Conservation (phyloP, 2,113 vertebrate genomes). For the Aphyosemion australe region DNA sequence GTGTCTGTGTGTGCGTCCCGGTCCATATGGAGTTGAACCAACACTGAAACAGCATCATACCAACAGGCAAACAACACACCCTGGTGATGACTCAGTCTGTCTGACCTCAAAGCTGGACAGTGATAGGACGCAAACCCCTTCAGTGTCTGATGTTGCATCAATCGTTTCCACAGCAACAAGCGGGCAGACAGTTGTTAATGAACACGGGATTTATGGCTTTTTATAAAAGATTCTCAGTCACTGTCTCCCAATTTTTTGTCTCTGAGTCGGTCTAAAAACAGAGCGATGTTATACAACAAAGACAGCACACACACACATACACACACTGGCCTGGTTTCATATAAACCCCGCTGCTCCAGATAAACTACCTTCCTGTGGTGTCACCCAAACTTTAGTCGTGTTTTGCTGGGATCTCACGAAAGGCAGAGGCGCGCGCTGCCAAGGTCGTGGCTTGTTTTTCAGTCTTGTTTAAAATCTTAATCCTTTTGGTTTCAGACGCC, state of each 20-base stretch:
- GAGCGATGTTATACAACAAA: constrained; percentile 1
- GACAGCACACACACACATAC: constrained; percentile 9
- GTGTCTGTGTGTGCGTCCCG: too few relatives aligned
- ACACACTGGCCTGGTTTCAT: neutral
- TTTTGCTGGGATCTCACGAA: constrained; percentile 48
- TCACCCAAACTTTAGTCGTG: neutral
- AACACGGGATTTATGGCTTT: neutral
- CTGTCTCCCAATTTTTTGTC: neutral
- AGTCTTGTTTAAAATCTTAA: constrained; percentile 37
- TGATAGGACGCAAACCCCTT: constrained; percentile 15
- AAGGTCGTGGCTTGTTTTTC: constrained; percentile 40
- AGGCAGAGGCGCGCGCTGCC: constrained; percentile 3
- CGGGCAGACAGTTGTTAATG: constrained; percentile 6
- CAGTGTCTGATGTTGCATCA: neutral
- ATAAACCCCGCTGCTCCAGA: neutral
- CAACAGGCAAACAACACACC: constrained; percentile 21
- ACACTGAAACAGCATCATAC: too few relatives aligned
- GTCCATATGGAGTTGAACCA: too few relatives aligned
- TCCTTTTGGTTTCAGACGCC: constrained; percentile 9
- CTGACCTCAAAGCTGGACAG: constrained; percentile 31
- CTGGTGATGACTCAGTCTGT: constrained; percentile 17
- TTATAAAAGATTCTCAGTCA: neutral
- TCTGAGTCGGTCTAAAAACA: neutral
- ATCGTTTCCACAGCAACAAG: constrained; percentile 11
- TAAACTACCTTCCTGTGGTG: neutral